phyloP scores from a whole-genome alignment of 1,140 invertebrate species.

The Procambarus clarkii region DNA sequence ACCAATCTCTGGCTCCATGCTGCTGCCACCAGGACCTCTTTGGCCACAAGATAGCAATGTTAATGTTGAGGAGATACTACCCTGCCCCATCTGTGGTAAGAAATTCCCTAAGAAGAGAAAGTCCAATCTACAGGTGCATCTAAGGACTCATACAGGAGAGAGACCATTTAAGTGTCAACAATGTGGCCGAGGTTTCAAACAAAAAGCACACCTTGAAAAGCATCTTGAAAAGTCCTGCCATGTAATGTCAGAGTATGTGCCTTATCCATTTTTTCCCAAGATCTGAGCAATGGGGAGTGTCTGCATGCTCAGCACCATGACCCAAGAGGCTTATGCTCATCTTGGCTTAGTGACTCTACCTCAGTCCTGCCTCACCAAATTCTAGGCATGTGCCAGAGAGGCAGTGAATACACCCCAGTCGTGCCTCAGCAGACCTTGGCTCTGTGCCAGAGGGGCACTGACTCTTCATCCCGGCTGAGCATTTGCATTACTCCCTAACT shows the following conservation, averaged over 20 bases:
- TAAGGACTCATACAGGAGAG: conserved; percentile 94
- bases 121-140: conserved; percentile 98
- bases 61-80: conserved; percentile 69
- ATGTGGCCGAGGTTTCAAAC: conserved; percentile 72
- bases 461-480: conserved; percentile 40
- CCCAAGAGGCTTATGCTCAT: conserved; percentile 53
- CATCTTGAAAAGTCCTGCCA: conserved; percentile 73
- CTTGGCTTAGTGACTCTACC: conserved; percentile 57
- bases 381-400: conserved; percentile 24
- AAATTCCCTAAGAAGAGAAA: conserved; percentile 73
- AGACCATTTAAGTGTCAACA: conserved; percentile 72
- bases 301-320: conserved; percentile 31
- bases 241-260: conserved; percentile 72
- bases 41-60: conserved; percentile 71
- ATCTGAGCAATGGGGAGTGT: conserved; percentile 52
- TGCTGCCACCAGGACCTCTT: conserved; percentile 65
- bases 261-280: conserved; percentile 72
- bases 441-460: conserved; percentile 25
- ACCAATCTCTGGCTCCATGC: conserved; percentile 50
- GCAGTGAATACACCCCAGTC: conserved; percentile 47
- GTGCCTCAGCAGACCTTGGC: conserved; percentile 37
- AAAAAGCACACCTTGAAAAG: conserved; percentile 73
- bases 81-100: conserved; percentile 72
- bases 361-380: conserved; percentile 58
- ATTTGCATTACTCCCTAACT: conserved; percentile 53